These are phyloP conservation scores for Morpho deidamia DNA, from an alignment of 2,888 invertebrate genomes.

Conservation along the genomic window DNA sequence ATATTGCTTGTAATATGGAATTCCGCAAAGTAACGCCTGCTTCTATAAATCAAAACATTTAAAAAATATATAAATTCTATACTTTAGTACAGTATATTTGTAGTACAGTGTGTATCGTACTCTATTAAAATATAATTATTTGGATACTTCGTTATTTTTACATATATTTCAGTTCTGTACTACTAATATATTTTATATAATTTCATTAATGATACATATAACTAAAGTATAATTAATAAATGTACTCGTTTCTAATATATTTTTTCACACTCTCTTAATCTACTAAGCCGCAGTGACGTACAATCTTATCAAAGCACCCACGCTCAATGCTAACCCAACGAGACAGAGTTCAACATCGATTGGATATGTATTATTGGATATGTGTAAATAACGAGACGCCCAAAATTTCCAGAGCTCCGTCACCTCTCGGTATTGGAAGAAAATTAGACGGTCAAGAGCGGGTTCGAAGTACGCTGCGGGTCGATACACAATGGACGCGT, in stretches of 20 bases:
- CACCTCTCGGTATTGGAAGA: conserved; percentile 20
- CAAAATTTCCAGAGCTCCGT: conserved; percentile 38
- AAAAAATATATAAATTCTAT: too few species aligned
- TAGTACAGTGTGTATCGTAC: too few species aligned
- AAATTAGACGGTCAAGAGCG: background rate
- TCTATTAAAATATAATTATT: too few species aligned
- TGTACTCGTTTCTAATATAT: background rate
- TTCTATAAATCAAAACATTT: too few species aligned
- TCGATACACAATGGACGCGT: conserved; percentile 39
- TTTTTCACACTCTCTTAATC: background rate
- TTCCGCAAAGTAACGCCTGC: too few species aligned
- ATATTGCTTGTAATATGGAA: too few species aligned
- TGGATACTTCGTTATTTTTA: too few species aligned
- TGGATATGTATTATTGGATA: conserved; percentile 22
- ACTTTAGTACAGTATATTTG: too few species aligned
- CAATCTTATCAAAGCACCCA: conserved; percentile 25
- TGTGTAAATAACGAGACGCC: conserved; percentile 41
- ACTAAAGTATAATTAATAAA: too few species aligned
- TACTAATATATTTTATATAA: too few species aligned
- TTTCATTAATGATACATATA: too few species aligned
- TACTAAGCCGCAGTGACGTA: conserved; percentile 40
- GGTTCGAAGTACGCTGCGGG: conserved; percentile 19
- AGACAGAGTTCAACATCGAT: conserved; percentile 35
- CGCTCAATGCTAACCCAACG: conserved; percentile 24
- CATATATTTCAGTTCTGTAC: too few species aligned